Evolutionary conservation across 2,797 vertebrate genomes (phyloP).

Genomic region (Pteropus rufus): DNA sequence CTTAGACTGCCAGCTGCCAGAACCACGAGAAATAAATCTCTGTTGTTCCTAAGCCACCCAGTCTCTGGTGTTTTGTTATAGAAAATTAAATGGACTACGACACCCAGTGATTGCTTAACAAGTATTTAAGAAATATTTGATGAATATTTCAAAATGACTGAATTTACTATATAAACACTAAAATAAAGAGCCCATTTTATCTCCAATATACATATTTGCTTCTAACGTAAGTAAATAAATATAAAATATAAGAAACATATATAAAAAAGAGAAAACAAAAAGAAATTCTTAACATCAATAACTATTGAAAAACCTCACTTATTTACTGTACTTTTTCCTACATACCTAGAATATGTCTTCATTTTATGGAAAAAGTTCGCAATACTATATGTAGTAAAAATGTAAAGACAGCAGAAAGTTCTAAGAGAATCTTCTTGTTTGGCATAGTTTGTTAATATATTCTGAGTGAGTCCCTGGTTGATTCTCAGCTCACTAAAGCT

Average conservation of each 20-base stretch:
- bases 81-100: background rate
- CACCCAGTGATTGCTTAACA: background rate
- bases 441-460: background rate
- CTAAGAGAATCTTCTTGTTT: background rate
- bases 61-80: background rate
- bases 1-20: background rate
- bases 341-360: background rate
- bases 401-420: background rate
- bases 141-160: background rate
- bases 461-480: background rate
- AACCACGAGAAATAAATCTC: background rate
- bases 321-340: background rate
- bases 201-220: background rate
- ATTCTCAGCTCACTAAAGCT: background rate
- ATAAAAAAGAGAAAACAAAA: background rate
- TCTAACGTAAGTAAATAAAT: too few relatives aligned
- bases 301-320: background rate
- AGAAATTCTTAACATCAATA: background rate
- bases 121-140: background rate
- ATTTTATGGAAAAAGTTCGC: background rate
- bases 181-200: background rate
- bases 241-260: background rate
- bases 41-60: background rate
- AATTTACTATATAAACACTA: background rate
- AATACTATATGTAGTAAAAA: background rate